phyloP scores from a whole-genome alignment of 2,888 invertebrate species.

The Phengaris arion region DNA sequence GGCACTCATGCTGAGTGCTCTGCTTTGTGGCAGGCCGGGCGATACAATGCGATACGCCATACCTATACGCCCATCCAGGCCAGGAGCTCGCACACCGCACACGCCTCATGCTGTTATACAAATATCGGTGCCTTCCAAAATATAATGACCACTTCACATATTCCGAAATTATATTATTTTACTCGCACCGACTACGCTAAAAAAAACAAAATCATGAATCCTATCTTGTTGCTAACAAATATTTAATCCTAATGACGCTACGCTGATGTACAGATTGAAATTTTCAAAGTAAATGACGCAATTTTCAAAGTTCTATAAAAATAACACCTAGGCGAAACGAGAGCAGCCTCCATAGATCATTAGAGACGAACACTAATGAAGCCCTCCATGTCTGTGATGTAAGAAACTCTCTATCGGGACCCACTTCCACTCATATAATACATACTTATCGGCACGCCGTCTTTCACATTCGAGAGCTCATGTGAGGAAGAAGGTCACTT shows the following conservation, averaged over 20 bases:
- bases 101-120: slow-evolving; percentile 23
- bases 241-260: neutral
- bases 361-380: slow-evolving; percentile 71
- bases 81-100: slow-evolving; percentile 40
- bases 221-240: neutral
- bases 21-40: slow-evolving; percentile 70
- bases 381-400: slow-evolving; percentile 59
- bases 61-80: slow-evolving; percentile 40
- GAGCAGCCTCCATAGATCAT: slow-evolving; percentile 54
- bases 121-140: neutral
- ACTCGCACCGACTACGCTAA: neutral
- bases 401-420: slow-evolving; percentile 38
- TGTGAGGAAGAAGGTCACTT: slow-evolving; percentile 17
- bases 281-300: slow-evolving; percentile 24
- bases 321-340: slow-evolving; percentile 31
- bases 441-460: slow-evolving; percentile 25
- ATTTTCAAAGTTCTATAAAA: slow-evolving; percentile 26
- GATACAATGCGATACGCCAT: slow-evolving; percentile 66
- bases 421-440: slow-evolving; percentile 35
- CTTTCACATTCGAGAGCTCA: slow-evolving; percentile 26
- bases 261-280: slow-evolving; percentile 29
- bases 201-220: neutral
- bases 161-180: neutral
- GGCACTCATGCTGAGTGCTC: slow-evolving; percentile 76
- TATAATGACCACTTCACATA: slow-evolving; percentile 8